phyloP scores from a whole-genome alignment of 2,113 vertebrate species.

The Poecile atricapillus region DNA sequence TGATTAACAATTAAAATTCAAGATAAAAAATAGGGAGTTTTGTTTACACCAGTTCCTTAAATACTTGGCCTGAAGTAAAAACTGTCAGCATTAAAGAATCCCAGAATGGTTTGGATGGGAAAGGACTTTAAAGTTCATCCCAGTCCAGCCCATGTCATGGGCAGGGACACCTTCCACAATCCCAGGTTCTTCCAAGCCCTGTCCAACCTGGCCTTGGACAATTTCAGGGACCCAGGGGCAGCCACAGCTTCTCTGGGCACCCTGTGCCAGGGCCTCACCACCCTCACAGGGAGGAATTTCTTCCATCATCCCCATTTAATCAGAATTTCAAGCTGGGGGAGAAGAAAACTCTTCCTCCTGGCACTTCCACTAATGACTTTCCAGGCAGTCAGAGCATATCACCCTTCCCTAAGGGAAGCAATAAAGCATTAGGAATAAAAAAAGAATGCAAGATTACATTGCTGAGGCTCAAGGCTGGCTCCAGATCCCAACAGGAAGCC shows the following conservation, averaged over 20 bases:
- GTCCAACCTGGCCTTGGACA: background rate
- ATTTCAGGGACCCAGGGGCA: background rate
- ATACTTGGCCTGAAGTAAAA: background rate
- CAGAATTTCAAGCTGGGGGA: background rate
- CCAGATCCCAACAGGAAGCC: slow-evolving; percentile 43
- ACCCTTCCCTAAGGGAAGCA: background rate
- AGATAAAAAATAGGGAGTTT: background rate
- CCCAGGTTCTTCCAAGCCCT: rapidly evolving
- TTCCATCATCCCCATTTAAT: background rate
- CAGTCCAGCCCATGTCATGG: rapidly evolving
- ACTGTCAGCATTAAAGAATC: background rate
- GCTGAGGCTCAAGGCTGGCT: slow-evolving; percentile 9
- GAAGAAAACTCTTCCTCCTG: background rate
- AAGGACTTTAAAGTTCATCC: background rate
- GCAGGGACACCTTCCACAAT: background rate
- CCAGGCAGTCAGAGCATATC: background rate
- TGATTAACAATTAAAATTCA: background rate
- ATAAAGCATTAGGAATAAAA: background rate
- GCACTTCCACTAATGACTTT: background rate
- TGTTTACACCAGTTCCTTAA: background rate
- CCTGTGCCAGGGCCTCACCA: background rate
- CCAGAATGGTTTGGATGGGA: no score
- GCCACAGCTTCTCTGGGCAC: background rate
- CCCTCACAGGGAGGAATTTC: background rate
- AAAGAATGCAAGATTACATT: background rate